Evolutionary conservation across 2,113 vertebrate genomes (phyloP).

Genomic region (Ctenomys sociabilis): DNA sequence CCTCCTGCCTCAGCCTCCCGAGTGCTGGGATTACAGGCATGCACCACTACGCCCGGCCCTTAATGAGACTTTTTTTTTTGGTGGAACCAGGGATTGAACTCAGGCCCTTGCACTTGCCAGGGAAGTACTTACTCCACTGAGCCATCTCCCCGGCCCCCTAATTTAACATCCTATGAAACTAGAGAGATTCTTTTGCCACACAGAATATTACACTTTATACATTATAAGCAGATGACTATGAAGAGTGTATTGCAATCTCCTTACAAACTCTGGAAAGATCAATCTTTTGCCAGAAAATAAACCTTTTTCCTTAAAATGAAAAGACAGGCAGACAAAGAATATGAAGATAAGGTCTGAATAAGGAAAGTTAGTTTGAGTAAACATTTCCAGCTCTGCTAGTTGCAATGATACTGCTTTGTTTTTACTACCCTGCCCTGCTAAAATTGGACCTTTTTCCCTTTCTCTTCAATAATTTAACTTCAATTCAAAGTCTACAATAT

Average conservation of each 20-base stretch:
- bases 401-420: neutral
- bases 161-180: conserved; percentile 3
- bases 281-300: neutral
- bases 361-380: neutral
- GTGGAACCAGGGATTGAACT: too few species aligned
- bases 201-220: neutral
- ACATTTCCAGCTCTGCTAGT: neutral
- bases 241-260: neutral
- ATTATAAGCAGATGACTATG: neutral
- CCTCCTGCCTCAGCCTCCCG: too few species aligned
- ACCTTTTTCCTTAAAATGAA: conserved; percentile 44
- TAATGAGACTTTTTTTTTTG: too few species aligned
- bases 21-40: too few species aligned
- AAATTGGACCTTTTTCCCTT: conserved; percentile 9
- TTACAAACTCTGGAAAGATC: conserved; percentile 3
- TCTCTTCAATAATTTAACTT: conserved; percentile 19
- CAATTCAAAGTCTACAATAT: conserved; percentile 40
- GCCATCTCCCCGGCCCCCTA: too few species aligned
- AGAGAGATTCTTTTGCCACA: neutral
- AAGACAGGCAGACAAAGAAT: neutral
- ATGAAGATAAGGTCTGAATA: neutral
- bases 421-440: neutral
- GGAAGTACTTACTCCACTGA: too few species aligned
- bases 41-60: too few species aligned
- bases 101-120: too few species aligned